phyloP scores from a whole-genome alignment of 2,888 invertebrate species.

The Folsomia manolachei region DNA sequence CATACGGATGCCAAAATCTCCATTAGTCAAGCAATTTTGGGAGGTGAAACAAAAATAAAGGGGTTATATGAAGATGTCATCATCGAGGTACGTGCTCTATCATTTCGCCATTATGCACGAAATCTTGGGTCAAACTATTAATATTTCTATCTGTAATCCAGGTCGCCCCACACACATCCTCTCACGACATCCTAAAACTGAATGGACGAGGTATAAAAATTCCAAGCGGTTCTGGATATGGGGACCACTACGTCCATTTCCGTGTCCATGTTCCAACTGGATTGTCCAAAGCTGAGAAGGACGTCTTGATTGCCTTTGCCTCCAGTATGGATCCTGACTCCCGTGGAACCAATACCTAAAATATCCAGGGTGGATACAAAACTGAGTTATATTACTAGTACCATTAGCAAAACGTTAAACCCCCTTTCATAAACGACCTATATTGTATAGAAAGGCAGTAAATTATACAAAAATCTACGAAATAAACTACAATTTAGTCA shows the following conservation, averaged over 20 bases:
- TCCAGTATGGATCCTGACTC: neutral
- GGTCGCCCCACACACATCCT: conserved; percentile 88
- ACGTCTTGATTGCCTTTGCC: neutral
- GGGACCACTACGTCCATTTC: conserved; percentile 93
- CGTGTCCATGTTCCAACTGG: conserved; percentile 81
- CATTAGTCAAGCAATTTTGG: conserved; percentile 85
- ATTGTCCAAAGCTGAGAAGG: conserved; percentile 56
- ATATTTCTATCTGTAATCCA: conserved; percentile 53
- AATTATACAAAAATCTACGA: too few species aligned
- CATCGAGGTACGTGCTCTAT: conserved; percentile 64
- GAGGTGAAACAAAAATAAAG: conserved; percentile 86
- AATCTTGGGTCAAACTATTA: neutral
- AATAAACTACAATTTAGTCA: too few species aligned
- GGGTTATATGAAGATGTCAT: conserved; percentile 94
- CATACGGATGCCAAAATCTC: conserved; percentile 92
- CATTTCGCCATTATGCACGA: neutral
- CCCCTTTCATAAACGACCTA: too few species aligned
- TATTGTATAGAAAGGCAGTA: too few species aligned
- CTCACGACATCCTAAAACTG: conserved; percentile 81
- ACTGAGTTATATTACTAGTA: too few species aligned
- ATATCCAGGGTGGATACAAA: too few species aligned
- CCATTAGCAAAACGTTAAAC: too few species aligned
- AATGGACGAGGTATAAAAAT: conserved; percentile 89
- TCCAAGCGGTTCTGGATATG: conserved; percentile 83
- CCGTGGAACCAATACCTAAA: too few species aligned